These are phyloP conservation scores for Stomorhina lunata DNA, from an alignment of 2,888 invertebrate species.

Conservation along the genomic window DNA sequence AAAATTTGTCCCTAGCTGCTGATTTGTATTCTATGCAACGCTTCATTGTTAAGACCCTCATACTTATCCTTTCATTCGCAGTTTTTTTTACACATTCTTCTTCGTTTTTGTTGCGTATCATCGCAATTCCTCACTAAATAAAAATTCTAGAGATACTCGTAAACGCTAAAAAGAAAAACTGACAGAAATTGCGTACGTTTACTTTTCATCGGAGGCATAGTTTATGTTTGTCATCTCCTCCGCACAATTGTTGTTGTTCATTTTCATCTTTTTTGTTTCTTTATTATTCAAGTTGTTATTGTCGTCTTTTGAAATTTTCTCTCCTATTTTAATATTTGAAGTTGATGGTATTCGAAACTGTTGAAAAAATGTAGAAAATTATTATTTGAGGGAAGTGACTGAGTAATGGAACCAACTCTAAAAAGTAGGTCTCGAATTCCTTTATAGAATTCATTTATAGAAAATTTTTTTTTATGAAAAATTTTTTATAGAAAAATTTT, in stretches of 20 bases:
- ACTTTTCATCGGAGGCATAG: conserved; percentile 65
- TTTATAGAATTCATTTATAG: too few species aligned
- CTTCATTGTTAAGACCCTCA: conserved; percentile 41
- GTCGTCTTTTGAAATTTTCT: not conserved
- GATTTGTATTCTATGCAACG: conserved; percentile 61
- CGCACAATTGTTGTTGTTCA: conserved; percentile 65
- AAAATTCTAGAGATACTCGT: conserved; percentile 24
- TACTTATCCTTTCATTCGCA: conserved; percentile 27
- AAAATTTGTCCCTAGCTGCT: too few species aligned
- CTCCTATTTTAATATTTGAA: not conserved
- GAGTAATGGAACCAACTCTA: conserved; percentile 25
- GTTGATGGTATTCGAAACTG: conserved; percentile 55
- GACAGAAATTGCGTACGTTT: conserved; percentile 57
- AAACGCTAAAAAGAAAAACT: conserved; percentile 43
- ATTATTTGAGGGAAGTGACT: not conserved
- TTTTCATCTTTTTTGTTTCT: not conserved
- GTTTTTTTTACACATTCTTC: conserved; percentile 25
- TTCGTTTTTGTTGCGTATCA: conserved; percentile 57
- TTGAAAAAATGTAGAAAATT: conserved; percentile 55
- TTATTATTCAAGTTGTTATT: not conserved
- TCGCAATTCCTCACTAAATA: conserved; percentile 42
- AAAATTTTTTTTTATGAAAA: too few species aligned
- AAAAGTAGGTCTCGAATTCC: too few species aligned
- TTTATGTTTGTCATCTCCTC: conserved; percentile 68
- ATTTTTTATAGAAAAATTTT: too few species aligned